Percentiles rank a stretch among this genome's conserved stretches.
phyloP scores from a whole-genome alignment of 2,113 vertebrate species.

The Oncorhynchus kisutch region DNA sequence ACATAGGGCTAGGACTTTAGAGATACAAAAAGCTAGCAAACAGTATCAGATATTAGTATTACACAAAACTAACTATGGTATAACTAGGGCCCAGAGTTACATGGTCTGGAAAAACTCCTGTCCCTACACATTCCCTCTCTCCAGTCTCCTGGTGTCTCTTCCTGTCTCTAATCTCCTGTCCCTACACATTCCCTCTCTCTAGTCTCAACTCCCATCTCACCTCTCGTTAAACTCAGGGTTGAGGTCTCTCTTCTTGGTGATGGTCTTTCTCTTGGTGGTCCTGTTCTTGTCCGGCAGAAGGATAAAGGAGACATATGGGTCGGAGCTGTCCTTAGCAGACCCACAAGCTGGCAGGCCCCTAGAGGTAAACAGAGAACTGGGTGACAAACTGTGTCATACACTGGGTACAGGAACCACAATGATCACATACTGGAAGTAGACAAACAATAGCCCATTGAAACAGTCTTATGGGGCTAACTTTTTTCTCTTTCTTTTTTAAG shows the following conservation, averaged over 20 bases:
- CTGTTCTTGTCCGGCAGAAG: constrained; percentile 87
- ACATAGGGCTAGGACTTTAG: too few species aligned
- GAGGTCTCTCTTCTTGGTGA: constrained; percentile 81
- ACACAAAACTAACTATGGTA: too few species aligned
- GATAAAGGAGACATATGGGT: constrained; percentile 83
- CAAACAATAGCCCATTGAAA: background rate
- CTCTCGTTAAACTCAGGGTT: constrained; percentile 88
- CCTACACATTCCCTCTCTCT: too few species aligned
- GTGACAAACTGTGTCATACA: background rate
- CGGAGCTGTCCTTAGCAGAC: constrained; percentile 79
- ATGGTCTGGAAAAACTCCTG: too few species aligned
- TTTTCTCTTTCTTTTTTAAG: background rate
- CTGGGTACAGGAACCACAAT: background rate
- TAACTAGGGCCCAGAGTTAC: too few species aligned
- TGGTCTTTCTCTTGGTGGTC: constrained; percentile 84
- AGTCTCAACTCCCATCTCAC: constrained; percentile 49
- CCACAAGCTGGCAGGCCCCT: constrained; percentile 74
- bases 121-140: too few species aligned
- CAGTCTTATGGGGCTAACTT: background rate
- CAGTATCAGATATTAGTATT: too few species aligned
- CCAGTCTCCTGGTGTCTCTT: too few species aligned
- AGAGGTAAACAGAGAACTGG: constrained; percentile 7
- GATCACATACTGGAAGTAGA: background rate
- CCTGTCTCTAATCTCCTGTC: too few species aligned
- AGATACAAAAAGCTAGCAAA: too few species aligned